Conservation (phyloP, 2,797 vertebrate genomes). For the Cyclopterus lumpus region DNA sequence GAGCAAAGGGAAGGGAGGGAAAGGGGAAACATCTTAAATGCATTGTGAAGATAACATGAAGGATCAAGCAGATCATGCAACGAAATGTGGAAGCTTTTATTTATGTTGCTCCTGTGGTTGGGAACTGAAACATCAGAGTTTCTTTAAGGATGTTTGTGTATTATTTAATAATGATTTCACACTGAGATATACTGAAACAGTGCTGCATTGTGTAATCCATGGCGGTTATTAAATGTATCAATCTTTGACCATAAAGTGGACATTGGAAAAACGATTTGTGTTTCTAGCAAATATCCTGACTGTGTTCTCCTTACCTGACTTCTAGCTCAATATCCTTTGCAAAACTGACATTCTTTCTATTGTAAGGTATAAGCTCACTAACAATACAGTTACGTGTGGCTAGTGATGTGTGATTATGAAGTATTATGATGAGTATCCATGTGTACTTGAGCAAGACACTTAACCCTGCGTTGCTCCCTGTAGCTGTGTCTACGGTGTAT, state of each 20-base stretch:
- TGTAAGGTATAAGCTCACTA: neutral
- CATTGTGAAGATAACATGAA: neutral
- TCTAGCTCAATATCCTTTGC: neutral
- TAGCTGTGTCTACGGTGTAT: too few species aligned
- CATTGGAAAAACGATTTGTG: conserved; percentile 13
- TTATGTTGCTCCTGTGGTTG: neutral
- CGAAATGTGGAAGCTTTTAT: neutral
- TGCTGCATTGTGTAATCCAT: neutral
- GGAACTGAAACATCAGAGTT: conserved; percentile 1
- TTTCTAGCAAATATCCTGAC: neutral
- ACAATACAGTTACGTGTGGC: neutral
- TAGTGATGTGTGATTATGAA: neutral
- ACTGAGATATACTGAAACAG: neutral
- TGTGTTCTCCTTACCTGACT: neutral
- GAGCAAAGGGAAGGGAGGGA: conserved; percentile 23
- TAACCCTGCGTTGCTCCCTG: too few species aligned
- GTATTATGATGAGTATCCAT: too few species aligned
- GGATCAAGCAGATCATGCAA: conserved; percentile 1
- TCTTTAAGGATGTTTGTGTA: conserved; percentile 4
- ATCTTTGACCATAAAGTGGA: conserved; percentile 6
- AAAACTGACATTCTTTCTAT: neutral
- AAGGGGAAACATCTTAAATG: neutral
- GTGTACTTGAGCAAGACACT: too few species aligned
- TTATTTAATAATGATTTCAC: conserved; percentile 10
- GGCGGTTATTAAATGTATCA: conserved; percentile 24